Conservation (phyloP, 2,113 vertebrate species). For the Orthonyx spaldingii region DNA sequence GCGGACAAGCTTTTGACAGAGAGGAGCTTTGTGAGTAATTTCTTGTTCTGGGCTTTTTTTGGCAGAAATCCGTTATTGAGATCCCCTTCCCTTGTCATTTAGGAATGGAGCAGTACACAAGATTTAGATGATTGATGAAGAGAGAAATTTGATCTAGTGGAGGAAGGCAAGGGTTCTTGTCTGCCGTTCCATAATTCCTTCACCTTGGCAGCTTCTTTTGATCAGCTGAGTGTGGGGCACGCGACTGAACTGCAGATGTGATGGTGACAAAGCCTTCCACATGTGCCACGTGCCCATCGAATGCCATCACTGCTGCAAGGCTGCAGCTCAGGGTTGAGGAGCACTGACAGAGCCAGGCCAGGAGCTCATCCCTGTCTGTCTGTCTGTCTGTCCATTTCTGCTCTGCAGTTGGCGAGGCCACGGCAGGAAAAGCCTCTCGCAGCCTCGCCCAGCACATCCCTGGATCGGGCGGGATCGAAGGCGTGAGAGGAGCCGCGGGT, state of each 20-base stretch:
- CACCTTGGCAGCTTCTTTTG: background rate
- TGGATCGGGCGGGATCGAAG: slow-evolving; percentile 85
- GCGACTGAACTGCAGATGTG: fast-evolving
- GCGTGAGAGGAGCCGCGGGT: slow-evolving; percentile 85
- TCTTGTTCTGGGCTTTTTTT: background rate
- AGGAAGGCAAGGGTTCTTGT: background rate
- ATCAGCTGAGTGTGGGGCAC: fast-evolving
- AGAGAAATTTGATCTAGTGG: background rate
- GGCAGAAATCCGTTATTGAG: background rate
- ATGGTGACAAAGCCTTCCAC: background rate
- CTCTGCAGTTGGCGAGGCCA: slow-evolving; percentile 87
- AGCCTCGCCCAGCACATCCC: slow-evolving; percentile 96
- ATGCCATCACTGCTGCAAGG: fast-evolving
- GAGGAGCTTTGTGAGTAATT: slow-evolving; percentile 93
- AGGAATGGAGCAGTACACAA: background rate
- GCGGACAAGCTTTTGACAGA: slow-evolving; percentile 90
- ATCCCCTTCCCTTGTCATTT: background rate
- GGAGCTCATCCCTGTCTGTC: background rate
- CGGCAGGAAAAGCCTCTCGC: slow-evolving; percentile 90
- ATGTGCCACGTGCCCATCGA: fast-evolving
- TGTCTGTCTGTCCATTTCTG: background rate
- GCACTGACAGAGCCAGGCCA: background rate
- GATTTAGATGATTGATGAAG: background rate
- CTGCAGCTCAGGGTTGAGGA: fast-evolving
- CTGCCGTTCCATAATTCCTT: background rate